Percentiles rank a stretch among this genome's conserved stretches.
Evolutionary conservation across 2,797 vertebrate genomes (phyloP).

Genomic region (Podarcis lilfordi): DNA sequence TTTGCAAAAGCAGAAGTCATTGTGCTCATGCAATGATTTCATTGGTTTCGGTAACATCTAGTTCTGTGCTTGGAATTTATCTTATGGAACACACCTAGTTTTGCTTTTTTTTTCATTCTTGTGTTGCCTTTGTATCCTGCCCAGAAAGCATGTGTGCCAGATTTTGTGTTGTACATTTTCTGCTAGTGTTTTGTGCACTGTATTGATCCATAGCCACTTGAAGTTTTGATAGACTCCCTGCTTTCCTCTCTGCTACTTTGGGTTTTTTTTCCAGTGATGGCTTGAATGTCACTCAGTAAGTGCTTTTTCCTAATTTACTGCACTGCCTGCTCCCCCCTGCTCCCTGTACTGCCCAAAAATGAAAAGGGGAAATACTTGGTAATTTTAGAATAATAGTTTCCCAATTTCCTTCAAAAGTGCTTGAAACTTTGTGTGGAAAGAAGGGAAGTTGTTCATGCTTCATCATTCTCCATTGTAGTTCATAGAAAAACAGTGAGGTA

Average conservation of each 20-base stretch:
- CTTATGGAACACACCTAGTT: background rate
- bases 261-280: conserved; percentile 10
- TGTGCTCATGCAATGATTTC: too few relatives aligned
- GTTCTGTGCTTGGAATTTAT: background rate
- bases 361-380: background rate
- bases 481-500: background rate
- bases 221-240: conserved; percentile 47
- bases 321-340: background rate
- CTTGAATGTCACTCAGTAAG: conserved; percentile 33
- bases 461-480: background rate
- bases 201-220: conserved; percentile 3
- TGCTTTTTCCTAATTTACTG: background rate
- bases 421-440: conserved; percentile 17
- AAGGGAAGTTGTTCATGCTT: background rate
- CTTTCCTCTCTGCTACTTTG: background rate
- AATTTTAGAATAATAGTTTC: conserved; percentile 20
- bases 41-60: background rate
- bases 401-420: conserved; percentile 19
- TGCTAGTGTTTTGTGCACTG: too few relatives aligned
- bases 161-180: conserved; percentile 34
- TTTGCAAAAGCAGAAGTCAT: too few relatives aligned
- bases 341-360: background rate
- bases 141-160: conserved; percentile 1
- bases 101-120: background rate
- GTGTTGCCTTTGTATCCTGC: background rate